phyloP scores from a whole-genome alignment of 2,888 invertebrate species.

The Anarsia innoxiella region DNA sequence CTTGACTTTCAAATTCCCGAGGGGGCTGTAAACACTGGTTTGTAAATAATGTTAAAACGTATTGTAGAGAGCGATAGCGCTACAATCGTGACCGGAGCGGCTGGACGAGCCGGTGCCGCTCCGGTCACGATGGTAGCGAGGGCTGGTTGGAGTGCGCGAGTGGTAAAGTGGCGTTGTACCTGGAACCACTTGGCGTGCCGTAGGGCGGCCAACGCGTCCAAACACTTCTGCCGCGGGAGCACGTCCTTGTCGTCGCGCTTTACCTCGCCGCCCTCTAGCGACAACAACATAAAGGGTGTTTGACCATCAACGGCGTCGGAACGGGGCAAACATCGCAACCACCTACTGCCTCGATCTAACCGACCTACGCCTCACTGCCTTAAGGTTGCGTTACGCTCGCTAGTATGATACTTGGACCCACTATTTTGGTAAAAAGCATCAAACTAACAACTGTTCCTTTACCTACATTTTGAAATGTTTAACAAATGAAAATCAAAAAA shows the following conservation, averaged over 20 bases:
- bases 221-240: slow-evolving; percentile 99
- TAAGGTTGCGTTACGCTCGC: background rate
- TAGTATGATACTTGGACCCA: no score
- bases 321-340: slow-evolving; percentile 64
- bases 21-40: background rate
- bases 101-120: background rate
- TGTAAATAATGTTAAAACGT: no score
- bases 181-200: slow-evolving; percentile 99
- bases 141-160: slow-evolving; percentile 50
- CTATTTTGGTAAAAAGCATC: no score
- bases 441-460: no score
- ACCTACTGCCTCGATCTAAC: background rate
- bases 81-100: no score
- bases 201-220: slow-evolving; percentile 99
- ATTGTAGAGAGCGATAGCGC: no score
- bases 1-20: background rate
- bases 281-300: slow-evolving; percentile 82
- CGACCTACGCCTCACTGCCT: background rate
- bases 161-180: slow-evolving; percentile 79
- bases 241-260: slow-evolving; percentile 91
- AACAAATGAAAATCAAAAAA: no score
- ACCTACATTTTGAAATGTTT: no score
- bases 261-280: slow-evolving; percentile 77
- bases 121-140: no score
- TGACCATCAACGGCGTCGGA: slow-evolving; percentile 77